Evolutionary conservation across 64 coral and sea anemone genomes (phyloP).

Genomic region (Trachythela sp.): DNA sequence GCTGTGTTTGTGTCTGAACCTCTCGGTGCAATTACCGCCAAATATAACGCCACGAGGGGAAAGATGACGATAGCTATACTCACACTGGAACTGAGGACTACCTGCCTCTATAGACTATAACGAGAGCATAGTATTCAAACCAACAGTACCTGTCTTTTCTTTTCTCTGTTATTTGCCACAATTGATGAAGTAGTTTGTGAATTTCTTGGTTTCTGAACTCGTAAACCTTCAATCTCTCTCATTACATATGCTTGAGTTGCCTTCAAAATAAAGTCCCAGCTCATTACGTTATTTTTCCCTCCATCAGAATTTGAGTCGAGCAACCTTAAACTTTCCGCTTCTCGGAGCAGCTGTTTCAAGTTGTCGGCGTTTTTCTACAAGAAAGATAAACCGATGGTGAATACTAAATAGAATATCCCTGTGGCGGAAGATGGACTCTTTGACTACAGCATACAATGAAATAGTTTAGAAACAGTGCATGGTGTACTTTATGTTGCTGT

Average conservation of each 20-base stretch:
- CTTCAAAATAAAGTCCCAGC: neutral
- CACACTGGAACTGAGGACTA: too few relatives aligned
- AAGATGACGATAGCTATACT: too few relatives aligned
- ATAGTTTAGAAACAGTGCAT: too few relatives aligned
- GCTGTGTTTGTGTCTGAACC: too few relatives aligned
- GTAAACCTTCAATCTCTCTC: neutral
- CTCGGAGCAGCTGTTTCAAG: neutral
- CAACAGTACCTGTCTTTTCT: constrained; percentile 8
- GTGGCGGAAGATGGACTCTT: too few relatives aligned
- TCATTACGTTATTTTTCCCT: neutral
- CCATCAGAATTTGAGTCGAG: neutral
- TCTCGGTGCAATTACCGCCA: too few relatives aligned
- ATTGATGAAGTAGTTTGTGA: neutral
- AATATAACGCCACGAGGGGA: too few relatives aligned
- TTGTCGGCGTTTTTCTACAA: neutral
- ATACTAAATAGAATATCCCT: neutral
- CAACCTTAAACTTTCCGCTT: neutral
- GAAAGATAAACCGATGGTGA: neutral
- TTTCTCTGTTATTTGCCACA: constrained; percentile 4
- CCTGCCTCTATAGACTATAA: too few relatives aligned
- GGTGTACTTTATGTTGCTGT: too few relatives aligned
- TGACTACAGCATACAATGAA: neutral
- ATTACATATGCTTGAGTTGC: neutral
- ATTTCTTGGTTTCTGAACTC: neutral
- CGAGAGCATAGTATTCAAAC: too few relatives aligned